phyloP scores from a whole-genome alignment of 2,113 vertebrate species.

The Triplophysa tibetana region DNA sequence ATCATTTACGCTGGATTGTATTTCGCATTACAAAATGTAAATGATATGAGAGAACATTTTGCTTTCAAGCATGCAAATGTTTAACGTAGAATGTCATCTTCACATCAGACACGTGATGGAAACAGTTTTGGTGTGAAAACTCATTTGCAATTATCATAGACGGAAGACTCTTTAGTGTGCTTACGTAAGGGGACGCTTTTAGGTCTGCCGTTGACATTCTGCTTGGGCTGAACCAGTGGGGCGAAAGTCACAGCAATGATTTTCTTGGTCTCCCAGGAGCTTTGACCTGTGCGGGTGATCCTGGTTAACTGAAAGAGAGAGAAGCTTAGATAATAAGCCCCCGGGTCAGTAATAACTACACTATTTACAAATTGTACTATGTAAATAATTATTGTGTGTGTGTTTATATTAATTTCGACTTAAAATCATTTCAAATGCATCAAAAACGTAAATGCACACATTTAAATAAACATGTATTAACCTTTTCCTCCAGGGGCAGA shows the following conservation, averaged over 20 bases:
- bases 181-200: conserved; percentile 86
- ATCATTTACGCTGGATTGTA: background rate
- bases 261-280: conserved; percentile 97
- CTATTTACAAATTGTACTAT: background rate
- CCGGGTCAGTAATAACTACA: background rate
- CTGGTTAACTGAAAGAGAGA: conserved; percentile 85
- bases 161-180: conserved; percentile 60
- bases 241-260: conserved; percentile 98
- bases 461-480: conserved; percentile 53
- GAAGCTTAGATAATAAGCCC: background rate
- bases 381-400: background rate
- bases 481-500: conserved; percentile 97
- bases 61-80: background rate
- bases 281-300: conserved; percentile 87
- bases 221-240: conserved; percentile 88
- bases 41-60: background rate
- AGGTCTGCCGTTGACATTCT: conserved; percentile 76
- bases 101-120: background rate
- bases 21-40: background rate
- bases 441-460: no score
- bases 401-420: background rate
- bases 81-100: background rate
- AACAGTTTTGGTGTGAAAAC: background rate
- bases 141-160: background rate
- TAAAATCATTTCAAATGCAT: background rate